Percentiles rank a stretch among this genome's conserved stretches.
These are phyloP conservation scores for Gorsachius goisagi DNA, from an alignment of 2,113 vertebrate genomes.

Conservation along the genomic window DNA sequence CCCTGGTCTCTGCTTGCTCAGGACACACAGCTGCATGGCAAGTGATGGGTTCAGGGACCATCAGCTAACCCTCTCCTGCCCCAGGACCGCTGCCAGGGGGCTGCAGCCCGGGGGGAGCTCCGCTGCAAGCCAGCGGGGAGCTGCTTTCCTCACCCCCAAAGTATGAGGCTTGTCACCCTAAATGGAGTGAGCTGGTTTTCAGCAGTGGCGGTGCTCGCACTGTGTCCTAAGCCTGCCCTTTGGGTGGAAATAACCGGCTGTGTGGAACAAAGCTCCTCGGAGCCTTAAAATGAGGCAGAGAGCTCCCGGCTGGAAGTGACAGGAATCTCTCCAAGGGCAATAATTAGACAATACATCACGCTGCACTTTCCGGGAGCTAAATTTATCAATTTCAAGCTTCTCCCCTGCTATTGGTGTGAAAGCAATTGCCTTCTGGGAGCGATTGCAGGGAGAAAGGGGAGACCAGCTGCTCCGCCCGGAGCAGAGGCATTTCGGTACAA, in stretches of 20 bases:
- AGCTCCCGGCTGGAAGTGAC: background rate
- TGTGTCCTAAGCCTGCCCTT: background rate
- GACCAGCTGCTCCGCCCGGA: background rate
- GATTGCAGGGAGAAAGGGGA: background rate
- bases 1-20: background rate
- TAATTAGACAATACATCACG: constrained; percentile 5
- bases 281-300: background rate
- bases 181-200: background rate
- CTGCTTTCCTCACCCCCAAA: background rate
- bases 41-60: background rate
- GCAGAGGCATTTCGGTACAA: rapidly evolving
- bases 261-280: background rate
- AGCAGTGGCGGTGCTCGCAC: background rate
- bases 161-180: background rate
- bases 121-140: background rate
- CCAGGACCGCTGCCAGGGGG: rapidly evolving
- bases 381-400: background rate
- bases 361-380: background rate
- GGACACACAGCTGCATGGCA: background rate
- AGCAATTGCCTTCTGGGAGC: background rate
- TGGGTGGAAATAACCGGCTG: background rate
- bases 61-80: background rate
- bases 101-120: background rate
- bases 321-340: background rate
- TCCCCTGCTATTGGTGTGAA: background rate